Percentiles rank a stretch among this genome's conserved stretches.
These are phyloP conservation scores for Acronicta psi DNA, from an alignment of 2,888 invertebrate species.

Conservation along the genomic window DNA sequence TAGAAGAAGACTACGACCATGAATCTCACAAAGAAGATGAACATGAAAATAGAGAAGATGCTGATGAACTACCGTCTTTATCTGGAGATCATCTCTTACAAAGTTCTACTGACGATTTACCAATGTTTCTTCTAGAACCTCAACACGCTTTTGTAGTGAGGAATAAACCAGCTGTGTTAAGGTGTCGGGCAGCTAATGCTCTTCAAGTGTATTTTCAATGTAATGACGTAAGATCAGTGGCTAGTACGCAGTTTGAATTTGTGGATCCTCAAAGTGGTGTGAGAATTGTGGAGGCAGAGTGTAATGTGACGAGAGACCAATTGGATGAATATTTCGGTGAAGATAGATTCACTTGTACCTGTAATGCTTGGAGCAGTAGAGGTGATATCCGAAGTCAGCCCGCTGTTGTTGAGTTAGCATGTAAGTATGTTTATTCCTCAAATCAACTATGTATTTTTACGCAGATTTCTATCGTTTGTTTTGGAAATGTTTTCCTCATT, in stretches of 20 bases:
- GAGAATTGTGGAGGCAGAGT: constrained; percentile 95
- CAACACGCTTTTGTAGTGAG: constrained; percentile 96
- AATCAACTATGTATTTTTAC: not conserved
- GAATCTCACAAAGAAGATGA: constrained; percentile 84
- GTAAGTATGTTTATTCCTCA: constrained; percentile 91
- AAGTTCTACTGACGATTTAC: constrained; percentile 92
- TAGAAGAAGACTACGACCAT: constrained; percentile 86
- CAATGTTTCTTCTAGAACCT: constrained; percentile 96
- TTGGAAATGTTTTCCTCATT: constrained; percentile 30
- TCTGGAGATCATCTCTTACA: constrained; percentile 84
- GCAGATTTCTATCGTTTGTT: constrained; percentile 14
- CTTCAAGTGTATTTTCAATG: constrained; percentile 96
- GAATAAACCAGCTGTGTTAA: constrained; percentile 95
- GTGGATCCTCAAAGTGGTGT: constrained; percentile 97
- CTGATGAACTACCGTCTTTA: constrained; percentile 84
- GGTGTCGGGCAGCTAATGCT: constrained; percentile 97
- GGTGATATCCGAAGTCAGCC: constrained; percentile 96
- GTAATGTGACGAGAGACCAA: constrained; percentile 96
- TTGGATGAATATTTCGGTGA: constrained; percentile 98
- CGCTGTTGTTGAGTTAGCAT: constrained; percentile 96
- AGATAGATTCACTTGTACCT: constrained; percentile 97
- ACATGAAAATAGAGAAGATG: constrained; percentile 83
- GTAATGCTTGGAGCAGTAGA: constrained; percentile 96
- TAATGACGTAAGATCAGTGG: constrained; percentile 93
- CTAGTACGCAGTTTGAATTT: constrained; percentile 93